Percentiles rank a stretch among this genome's conserved stretches.
phyloP scores from a whole-genome alignment of 2,113 vertebrate genomes.

The Oenanthe oenanthe region DNA sequence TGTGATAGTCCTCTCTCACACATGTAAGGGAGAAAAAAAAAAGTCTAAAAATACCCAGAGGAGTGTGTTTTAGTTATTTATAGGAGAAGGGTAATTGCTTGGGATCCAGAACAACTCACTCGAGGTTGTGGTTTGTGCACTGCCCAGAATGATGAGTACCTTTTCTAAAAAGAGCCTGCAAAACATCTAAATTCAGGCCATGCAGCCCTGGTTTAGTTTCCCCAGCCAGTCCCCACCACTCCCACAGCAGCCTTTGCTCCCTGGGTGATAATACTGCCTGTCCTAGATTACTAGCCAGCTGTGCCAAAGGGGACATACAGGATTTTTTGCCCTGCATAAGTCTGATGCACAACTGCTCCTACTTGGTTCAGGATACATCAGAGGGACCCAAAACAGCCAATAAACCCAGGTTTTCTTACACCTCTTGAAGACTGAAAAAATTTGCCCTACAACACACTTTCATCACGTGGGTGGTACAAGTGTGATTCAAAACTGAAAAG shows the following conservation, averaged over 20 bases:
- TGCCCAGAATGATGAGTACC: slow-evolving; percentile 45
- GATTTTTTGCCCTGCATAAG: neutral
- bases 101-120: slow-evolving; percentile 19
- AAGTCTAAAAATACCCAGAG: neutral
- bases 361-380: neutral
- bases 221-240: neutral
- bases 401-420: neutral
- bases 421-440: neutral
- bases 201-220: neutral
- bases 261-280: neutral
- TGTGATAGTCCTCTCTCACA: neutral
- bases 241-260: neutral
- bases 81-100: slow-evolving; percentile 45
- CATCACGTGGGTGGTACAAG: neutral
- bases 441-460: neutral
- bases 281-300: slow-evolving; percentile 1
- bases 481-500: neutral
- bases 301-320: neutral
- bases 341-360: neutral
- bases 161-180: slow-evolving; percentile 45
- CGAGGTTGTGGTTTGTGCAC: slow-evolving; percentile 18
- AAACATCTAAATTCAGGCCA: slow-evolving; percentile 52
- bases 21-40: accelerated
- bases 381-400: neutral
- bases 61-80: slow-evolving; percentile 3